These are phyloP conservation scores for Sebastiscus tertius DNA, from an alignment of 2,797 vertebrate genomes.

Conservation along the genomic window DNA sequence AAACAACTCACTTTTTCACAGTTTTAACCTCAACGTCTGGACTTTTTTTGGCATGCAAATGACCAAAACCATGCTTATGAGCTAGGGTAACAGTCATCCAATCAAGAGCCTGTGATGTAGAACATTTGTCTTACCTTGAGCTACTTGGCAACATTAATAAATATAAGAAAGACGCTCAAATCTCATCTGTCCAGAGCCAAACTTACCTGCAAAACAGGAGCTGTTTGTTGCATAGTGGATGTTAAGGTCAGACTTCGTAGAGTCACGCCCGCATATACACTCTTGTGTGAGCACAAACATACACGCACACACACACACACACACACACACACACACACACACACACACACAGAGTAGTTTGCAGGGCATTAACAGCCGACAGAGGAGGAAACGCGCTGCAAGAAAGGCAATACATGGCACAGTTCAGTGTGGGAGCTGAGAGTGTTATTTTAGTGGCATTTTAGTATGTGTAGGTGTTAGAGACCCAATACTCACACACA, in stretches of 20 bases:
- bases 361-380: conserved; percentile 49
- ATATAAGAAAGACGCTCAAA: neutral
- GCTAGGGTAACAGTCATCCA: neutral
- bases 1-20: neutral
- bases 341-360: conserved; percentile 30
- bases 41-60: neutral
- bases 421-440: conserved; percentile 22
- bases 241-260: no score
- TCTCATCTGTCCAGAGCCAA: no score
- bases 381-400: conserved; percentile 24
- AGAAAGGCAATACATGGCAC: conserved; percentile 14
- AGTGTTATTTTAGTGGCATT: conserved; percentile 61
- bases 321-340: neutral
- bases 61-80: neutral
- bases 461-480: conserved; percentile 61
- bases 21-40: no score
- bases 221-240: no score
- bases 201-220: no score
- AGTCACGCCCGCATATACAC: neutral
- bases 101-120: neutral
- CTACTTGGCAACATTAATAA: neutral
- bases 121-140: neutral
- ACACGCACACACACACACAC: neutral
- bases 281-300: neutral
- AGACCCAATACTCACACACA: conserved; percentile 37